Conservation (phyloP, 2,888 invertebrate genomes). For the Empis livida region DNA sequence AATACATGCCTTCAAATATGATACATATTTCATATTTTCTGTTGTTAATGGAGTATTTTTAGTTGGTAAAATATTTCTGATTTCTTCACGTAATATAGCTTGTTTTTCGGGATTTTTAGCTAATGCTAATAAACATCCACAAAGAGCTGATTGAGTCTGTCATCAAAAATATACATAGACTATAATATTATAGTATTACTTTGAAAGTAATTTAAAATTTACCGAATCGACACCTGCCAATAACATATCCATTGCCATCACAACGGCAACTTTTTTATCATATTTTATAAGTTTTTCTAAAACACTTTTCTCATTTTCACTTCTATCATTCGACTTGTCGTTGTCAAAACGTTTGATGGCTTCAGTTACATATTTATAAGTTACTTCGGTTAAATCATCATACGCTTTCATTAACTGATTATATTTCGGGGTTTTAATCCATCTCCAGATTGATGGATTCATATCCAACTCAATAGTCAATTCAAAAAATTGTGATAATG, state of each 20-base stretch:
- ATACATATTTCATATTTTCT: constrained; percentile 36
- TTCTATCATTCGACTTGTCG: not conserved
- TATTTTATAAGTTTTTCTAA: constrained; percentile 39
- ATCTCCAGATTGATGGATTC: constrained; percentile 15
- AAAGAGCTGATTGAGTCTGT: constrained; percentile 36
- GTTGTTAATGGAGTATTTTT: constrained; percentile 33
- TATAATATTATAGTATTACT: too few species aligned
- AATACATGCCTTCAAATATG: constrained; percentile 56
- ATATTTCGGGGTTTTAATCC: constrained; percentile 15
- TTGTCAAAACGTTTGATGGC: constrained; percentile 24
- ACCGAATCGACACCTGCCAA: constrained; percentile 21
- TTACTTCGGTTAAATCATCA: constrained; percentile 14
- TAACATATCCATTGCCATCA: constrained; percentile 19
- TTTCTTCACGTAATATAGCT: constrained; percentile 43
- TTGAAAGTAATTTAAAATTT: constrained; percentile 3
- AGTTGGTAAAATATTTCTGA: constrained; percentile 33
- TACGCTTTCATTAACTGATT: constrained; percentile 13
- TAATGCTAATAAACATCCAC: constrained; percentile 43
- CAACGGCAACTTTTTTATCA: constrained; percentile 15
- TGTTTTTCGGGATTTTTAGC: constrained; percentile 49
- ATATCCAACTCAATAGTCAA: constrained; percentile 13
- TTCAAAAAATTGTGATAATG: constrained; percentile 8
- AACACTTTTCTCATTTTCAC: constrained; percentile 31
- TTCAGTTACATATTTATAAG: constrained; percentile 23
- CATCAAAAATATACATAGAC: constrained; percentile 13